Conservation (phyloP, 2,888 invertebrate species). For the Orgyia antiqua region DNA sequence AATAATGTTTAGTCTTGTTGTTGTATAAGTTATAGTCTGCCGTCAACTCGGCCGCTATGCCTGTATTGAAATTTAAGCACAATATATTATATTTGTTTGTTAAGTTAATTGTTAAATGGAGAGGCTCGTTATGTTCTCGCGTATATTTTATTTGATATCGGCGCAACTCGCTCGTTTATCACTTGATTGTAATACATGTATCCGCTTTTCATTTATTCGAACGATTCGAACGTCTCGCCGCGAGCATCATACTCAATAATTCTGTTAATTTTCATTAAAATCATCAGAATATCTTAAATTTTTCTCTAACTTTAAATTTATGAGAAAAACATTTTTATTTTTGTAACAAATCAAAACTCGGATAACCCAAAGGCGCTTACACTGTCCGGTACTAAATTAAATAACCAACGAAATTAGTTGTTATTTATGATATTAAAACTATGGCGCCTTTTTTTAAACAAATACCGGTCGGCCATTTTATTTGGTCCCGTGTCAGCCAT, state of each 20-base stretch:
- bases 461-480: constrained; percentile 30
- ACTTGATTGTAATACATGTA: constrained; percentile 71
- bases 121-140: constrained; percentile 65
- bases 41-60: constrained; percentile 50
- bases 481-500: constrained; percentile 20
- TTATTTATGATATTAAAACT: constrained; percentile 40
- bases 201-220: constrained; percentile 47
- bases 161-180: constrained; percentile 46
- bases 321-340: constrained; percentile 23
- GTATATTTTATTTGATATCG: constrained; percentile 64
- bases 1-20: constrained; percentile 34
- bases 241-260: constrained; percentile 30
- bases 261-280: constrained; percentile 42
- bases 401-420: constrained; percentile 41
- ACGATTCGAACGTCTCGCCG: constrained; percentile 32
- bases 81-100: constrained; percentile 78
- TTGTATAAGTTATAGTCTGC: constrained; percentile 45
- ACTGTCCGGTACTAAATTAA: constrained; percentile 31
- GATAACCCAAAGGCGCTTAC: constrained; percentile 22
- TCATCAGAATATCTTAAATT: constrained; percentile 18
- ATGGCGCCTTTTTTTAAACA: constrained; percentile 40
- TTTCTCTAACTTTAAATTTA: constrained; percentile 17
- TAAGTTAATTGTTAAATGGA: constrained; percentile 77
- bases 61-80: constrained; percentile 73
- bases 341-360: constrained; percentile 26